These are phyloP conservation scores for Tenthredo mesomela DNA, from an alignment of 2,888 invertebrate species.

Conservation along the genomic window DNA sequence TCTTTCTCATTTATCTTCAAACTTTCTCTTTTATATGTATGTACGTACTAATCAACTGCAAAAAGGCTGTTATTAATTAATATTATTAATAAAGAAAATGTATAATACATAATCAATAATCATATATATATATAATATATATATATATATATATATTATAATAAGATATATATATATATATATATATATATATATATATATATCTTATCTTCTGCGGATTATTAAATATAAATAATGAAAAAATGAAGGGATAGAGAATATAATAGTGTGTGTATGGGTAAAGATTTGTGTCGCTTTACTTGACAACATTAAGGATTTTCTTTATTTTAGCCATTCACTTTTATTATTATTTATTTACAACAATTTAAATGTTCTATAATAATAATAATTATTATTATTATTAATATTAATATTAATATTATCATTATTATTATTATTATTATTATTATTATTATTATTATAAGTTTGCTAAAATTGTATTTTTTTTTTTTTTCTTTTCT, in stretches of 20 bases:
- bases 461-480: slow-evolving; percentile 63
- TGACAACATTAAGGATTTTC: slow-evolving; percentile 73
- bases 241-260: background rate
- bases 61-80: background rate
- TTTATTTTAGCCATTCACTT: slow-evolving; percentile 73
- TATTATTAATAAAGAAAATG: background rate
- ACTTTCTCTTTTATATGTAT: background rate
- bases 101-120: background rate
- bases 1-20: background rate
- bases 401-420: slow-evolving; percentile 55
- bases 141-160: too few relatives aligned
- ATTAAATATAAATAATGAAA: background rate
- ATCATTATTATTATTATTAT: slow-evolving; percentile 65
- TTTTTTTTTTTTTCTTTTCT: background rate
- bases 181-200: too few relatives aligned
- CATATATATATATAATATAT: too few relatives aligned
- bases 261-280: slow-evolving; percentile 55
- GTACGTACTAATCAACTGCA: background rate
- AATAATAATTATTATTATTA: slow-evolving; percentile 33
- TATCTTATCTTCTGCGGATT: background rate
- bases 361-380: slow-evolving; percentile 60
- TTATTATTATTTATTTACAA: slow-evolving; percentile 62
- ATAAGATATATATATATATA: too few relatives aligned
- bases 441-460: slow-evolving; percentile 52
- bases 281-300: slow-evolving; percentile 67